Evolutionary conservation across 2,888 invertebrate species (phyloP), one percentile per base, ranked within the genome.

Genomic region (Chelonus formosanus): DNA sequence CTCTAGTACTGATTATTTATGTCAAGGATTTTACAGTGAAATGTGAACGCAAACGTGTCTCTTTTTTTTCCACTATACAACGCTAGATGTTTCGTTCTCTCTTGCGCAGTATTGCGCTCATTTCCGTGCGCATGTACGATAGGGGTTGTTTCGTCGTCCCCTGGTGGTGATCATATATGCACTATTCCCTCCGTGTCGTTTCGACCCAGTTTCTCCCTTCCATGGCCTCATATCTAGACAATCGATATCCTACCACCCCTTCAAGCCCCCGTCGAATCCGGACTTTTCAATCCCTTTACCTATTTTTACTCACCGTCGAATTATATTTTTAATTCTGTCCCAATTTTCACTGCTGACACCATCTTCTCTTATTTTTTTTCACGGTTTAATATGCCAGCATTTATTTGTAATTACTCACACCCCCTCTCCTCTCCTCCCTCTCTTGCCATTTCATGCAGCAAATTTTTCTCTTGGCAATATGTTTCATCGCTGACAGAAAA

Each of bases 141-240:
- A 47, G 58, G 58, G 58, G 58, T 31, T 47, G n/a, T 7, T 45
- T 56, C 44, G 45, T 58, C 40, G 5, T 40, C 40, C 40, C 40
- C 40, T 40, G 40, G 40, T 40, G 40, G 40, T 40, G 40, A 1
- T 40, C 40, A 40, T 40, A 40, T 40, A 10, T 40, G 10, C 31
- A 50, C 60, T 47, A 60, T 43, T 35, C 48, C 54, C 53, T 53
- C 47, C 47, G 50, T 48, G 47, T 74, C 75, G 72, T 79, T 81
- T 78, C 82, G 82, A 81, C 82, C 82, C 74, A 82, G 78, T 82
- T 82, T 80, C 76, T 76, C 73, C 78, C 78, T 76, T 73, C 70
- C 72, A 74, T 77, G 75, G 77, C 75, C 75, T 75, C 70, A 74
- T 74, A 72, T 54, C 43, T 59, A 73, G 81, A 80, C 82, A 80